These are phyloP conservation scores for Halichoeres trimaculatus DNA, from an alignment of 2,113 vertebrate species.

Conservation along the genomic window DNA sequence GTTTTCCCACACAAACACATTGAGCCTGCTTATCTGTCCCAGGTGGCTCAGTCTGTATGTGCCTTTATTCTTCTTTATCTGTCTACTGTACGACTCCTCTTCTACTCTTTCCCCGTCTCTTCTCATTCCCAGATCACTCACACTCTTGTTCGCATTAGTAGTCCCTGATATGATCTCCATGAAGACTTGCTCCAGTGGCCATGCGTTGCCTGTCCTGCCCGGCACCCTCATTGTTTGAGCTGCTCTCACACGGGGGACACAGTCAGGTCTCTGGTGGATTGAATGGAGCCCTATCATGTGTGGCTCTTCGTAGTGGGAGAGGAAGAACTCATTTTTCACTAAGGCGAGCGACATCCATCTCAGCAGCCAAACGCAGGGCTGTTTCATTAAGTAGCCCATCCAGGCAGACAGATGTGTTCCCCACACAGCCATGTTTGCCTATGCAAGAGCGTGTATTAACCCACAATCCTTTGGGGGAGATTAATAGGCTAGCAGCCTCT, in stretches of 20 bases:
- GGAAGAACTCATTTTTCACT: slow-evolving; percentile 80
- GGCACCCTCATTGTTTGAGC: slow-evolving; percentile 77
- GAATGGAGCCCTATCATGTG: slow-evolving; percentile 75
- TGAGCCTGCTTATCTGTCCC: slow-evolving; percentile 66
- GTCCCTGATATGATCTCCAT: slow-evolving; percentile 83
- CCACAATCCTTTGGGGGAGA: slow-evolving; percentile 84
- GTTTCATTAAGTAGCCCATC: slow-evolving; percentile 87
- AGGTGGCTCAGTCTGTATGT: slow-evolving; percentile 66
- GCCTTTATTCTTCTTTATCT: slow-evolving; percentile 69
- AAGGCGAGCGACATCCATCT: slow-evolving; percentile 78
- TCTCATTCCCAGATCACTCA: slow-evolving; percentile 76
- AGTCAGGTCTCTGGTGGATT: slow-evolving; percentile 73
- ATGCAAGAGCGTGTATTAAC: slow-evolving; percentile 83
- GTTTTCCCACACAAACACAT: slow-evolving; percentile 39
- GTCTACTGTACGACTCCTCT: slow-evolving; percentile 63
- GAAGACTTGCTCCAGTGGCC: slow-evolving; percentile 79
- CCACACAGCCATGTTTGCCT: slow-evolving; percentile 82
- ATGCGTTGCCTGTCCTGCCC: slow-evolving; percentile 78
- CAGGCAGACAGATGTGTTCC: slow-evolving; percentile 83
- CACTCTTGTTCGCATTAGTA: slow-evolving; percentile 80
- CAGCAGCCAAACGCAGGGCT: slow-evolving; percentile 75
- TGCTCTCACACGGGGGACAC: slow-evolving; percentile 65
- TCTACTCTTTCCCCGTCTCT: slow-evolving; percentile 70
- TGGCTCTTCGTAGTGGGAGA: slow-evolving; percentile 65
- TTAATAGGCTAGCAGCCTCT: slow-evolving; percentile 83